Percentiles rank a stretch among this genome's conserved stretches.
Conservation (phyloP, 2,888 invertebrate species). For the Cataglyphis rosenhaueri region DNA sequence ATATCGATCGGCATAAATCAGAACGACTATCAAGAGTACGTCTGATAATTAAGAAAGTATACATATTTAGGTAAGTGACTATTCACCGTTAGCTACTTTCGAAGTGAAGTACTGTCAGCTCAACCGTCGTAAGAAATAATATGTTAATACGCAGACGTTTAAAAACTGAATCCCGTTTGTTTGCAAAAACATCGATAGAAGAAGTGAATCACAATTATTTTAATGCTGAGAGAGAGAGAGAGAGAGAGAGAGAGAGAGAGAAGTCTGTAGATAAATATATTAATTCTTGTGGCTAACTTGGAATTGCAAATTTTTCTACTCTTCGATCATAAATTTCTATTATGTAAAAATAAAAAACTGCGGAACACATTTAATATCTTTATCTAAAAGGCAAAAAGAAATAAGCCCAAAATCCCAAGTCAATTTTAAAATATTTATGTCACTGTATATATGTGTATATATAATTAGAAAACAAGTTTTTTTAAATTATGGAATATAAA, state of each 20-base stretch:
- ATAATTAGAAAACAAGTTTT: not conserved
- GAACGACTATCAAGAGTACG: conserved; percentile 32
- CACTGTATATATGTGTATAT: not conserved
- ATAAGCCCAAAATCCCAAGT: not conserved
- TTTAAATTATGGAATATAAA: not conserved
- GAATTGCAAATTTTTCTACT: not conserved
- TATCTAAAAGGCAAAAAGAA: not conserved
- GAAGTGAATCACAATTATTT: not conserved
- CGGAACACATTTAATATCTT: not conserved
- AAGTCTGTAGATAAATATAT: not conserved
- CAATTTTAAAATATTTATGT: not conserved
- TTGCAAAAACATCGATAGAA: not conserved
- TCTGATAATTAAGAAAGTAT: conserved; percentile 26
- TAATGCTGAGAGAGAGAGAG: not conserved
- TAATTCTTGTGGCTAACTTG: not conserved
- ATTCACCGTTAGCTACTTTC: conserved; percentile 20
- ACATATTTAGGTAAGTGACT: conserved; percentile 16
- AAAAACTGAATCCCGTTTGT: not conserved
- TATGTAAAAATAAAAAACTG: not conserved
- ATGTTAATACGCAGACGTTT: not conserved
- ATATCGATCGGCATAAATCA: conserved; percentile 51
- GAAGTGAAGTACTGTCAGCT: conserved; percentile 19
- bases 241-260: not conserved
- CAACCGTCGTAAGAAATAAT: not conserved
- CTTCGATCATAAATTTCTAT: not conserved